Conservation (phyloP, 2,888 invertebrate species). For the Andrena praecox region DNA sequence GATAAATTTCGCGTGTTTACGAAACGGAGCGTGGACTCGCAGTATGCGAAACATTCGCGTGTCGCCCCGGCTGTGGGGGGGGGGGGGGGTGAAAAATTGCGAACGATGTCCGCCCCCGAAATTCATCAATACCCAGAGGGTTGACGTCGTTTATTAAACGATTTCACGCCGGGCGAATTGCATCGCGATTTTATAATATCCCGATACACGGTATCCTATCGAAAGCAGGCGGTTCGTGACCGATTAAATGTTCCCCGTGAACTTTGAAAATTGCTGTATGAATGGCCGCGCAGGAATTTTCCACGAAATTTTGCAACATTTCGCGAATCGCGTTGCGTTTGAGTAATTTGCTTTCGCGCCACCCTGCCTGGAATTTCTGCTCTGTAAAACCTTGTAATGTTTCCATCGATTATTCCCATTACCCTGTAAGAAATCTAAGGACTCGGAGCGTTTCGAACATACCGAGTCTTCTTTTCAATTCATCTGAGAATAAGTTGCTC, state of each 20-base stretch:
- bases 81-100: conserved; percentile 45
- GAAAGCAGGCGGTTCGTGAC: conserved; percentile 17
- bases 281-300: conserved; percentile 1
- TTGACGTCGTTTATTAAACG: conserved; percentile 48
- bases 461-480: too few relatives aligned
- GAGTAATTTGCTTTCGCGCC: neutral
- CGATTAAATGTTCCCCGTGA: conserved; percentile 24
- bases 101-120: conserved; percentile 9
- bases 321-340: neutral
- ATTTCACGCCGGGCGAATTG: conserved; percentile 38
- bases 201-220: conserved; percentile 12
- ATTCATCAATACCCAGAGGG: conserved; percentile 33
- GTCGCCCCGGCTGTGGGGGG: neutral
- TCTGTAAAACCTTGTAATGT: too few relatives aligned
- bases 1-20: conserved; percentile 49
- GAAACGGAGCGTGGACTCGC: conserved; percentile 19
- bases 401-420: too few relatives aligned
- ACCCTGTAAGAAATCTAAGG: too few relatives aligned
- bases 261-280: conserved; percentile 14
- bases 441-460: too few relatives aligned
- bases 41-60: conserved; percentile 20
- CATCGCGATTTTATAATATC: conserved; percentile 48
- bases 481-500: too few relatives aligned
- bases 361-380: too few relatives aligned
- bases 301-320: neutral